Conservation (phyloP, 2,888 invertebrate species). For the Amphipyra tragopoginis region DNA sequence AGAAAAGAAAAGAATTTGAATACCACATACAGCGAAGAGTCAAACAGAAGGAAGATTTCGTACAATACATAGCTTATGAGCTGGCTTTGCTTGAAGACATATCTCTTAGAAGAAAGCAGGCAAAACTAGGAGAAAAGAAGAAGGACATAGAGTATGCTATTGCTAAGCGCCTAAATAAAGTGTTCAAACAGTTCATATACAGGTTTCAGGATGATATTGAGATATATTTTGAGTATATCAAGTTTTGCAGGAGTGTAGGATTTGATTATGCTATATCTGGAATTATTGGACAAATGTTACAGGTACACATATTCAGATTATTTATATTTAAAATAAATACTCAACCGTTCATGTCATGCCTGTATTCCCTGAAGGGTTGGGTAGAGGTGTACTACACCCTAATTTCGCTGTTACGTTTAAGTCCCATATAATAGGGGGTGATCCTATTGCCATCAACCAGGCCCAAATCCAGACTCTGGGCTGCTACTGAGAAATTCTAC, state of each 20-base stretch:
- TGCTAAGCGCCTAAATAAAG: constrained; percentile 92
- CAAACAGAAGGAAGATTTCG: constrained; percentile 92
- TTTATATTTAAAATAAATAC: background rate
- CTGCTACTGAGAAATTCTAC: no score
- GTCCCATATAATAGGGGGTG: no score
- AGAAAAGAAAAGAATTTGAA: constrained; percentile 92
- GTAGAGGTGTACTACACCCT: no score
- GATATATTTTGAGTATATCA: constrained; percentile 94
- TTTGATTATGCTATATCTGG: constrained; percentile 88
- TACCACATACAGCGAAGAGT: constrained; percentile 92
- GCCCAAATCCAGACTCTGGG: no score
- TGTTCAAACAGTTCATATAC: constrained; percentile 93
- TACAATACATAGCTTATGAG: constrained; percentile 93
- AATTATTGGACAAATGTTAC: constrained; percentile 91
- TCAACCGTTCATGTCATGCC: no score
- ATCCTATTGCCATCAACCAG: no score
- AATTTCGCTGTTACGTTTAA: no score
- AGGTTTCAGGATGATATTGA: constrained; percentile 93
- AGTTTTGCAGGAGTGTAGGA: constrained; percentile 93
- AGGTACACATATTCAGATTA: constrained; percentile 74
- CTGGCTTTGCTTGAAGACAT: constrained; percentile 92
- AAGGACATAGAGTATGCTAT: constrained; percentile 92
- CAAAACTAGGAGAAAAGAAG: constrained; percentile 90
- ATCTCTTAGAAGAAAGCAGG: constrained; percentile 89
- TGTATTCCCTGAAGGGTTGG: no score